Conservation (phyloP, 1,140 invertebrate genomes). For the Bombus terrestris region DNA sequence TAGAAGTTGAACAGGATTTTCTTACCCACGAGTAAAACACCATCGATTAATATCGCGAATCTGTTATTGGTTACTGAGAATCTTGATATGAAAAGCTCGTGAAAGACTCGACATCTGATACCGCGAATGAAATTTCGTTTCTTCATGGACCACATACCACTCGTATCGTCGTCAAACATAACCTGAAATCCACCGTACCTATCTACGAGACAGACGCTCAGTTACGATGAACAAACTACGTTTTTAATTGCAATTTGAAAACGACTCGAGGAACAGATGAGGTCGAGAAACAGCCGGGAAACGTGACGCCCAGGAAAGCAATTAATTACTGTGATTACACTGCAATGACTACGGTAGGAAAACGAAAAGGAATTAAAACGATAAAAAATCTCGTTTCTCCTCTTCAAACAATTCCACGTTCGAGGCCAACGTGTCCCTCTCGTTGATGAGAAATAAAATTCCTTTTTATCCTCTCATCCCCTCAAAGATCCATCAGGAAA, state of each 20-base stretch:
- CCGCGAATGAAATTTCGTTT: background rate
- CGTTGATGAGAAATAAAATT: background rate
- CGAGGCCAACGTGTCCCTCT: background rate
- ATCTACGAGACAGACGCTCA: background rate
- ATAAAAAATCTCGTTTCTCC: constrained; percentile 4
- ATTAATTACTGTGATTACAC: constrained; percentile 46
- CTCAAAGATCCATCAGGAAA: background rate
- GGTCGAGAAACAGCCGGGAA: background rate
- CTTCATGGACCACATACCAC: background rate
- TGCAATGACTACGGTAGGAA: constrained; percentile 14
- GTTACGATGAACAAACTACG: background rate
- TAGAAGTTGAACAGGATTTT: background rate
- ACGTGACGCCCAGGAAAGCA: background rate
- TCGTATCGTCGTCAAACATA: background rate
- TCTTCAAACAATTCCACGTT: constrained; percentile 23
- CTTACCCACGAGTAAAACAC: background rate
- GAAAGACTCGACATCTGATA: too few relatives aligned
- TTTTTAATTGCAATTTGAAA: constrained; percentile 29
- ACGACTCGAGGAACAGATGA: background rate
- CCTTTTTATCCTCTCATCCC: background rate
- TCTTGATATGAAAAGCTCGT: too few relatives aligned
- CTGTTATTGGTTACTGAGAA: too few relatives aligned
- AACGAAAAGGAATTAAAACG: constrained; percentile 3
- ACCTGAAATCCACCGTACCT: background rate
- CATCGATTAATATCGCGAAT: too few relatives aligned